Evolutionary conservation across 2,113 vertebrate genomes (phyloP), one percentile per base, ranked within the genome.

Genomic region (Malurus alboscapulatus): DNA sequence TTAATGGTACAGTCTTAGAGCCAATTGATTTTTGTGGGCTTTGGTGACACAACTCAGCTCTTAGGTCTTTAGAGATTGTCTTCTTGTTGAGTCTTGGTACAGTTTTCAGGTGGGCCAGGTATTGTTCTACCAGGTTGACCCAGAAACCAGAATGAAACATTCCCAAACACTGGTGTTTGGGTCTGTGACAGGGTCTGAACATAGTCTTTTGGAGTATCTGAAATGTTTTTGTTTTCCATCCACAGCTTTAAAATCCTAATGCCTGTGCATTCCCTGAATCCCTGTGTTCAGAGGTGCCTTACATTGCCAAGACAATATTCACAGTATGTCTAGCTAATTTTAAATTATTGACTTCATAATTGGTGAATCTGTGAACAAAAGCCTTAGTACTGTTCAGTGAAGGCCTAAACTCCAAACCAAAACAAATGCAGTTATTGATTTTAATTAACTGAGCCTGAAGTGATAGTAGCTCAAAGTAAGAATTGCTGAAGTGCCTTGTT

Each of bases 341-440:
- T 81, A 94, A 91, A 76, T 83, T 91, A 93, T 75, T 92, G 94
- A 92, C 73, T 96, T 91, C 82, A 63, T 90, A 85, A 59, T 55
- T 45, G 86, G 73, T 82, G 75, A 73, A 83, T 77, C 86, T 75
- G 59, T 93, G 82, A 88, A 93, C 65, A 29, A 86, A 93, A 94
- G 68, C 59, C 38, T 85, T 81, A 67, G 62, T 63, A 53, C 65
- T 71, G 29, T 72, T 92, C 91, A 80, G 53, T 50, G 57, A 88
- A 93, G 81, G 84, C 78, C 92, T 91, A 66, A 94, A 71, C 84
- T 82, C 91, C 84, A 86, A 93, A 94, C 77, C 68, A 93, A 90
- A 95, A 81, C 84, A 91, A 94, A 94, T 90, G 74, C 78, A 86
- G 81, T 85, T 93, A 96, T 95, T 95, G 85, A 93, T 96, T 97